These are phyloP conservation scores for Pangasianodon gigas DNA, from an alignment of 2,113 vertebrate species.

Conservation along the genomic window DNA sequence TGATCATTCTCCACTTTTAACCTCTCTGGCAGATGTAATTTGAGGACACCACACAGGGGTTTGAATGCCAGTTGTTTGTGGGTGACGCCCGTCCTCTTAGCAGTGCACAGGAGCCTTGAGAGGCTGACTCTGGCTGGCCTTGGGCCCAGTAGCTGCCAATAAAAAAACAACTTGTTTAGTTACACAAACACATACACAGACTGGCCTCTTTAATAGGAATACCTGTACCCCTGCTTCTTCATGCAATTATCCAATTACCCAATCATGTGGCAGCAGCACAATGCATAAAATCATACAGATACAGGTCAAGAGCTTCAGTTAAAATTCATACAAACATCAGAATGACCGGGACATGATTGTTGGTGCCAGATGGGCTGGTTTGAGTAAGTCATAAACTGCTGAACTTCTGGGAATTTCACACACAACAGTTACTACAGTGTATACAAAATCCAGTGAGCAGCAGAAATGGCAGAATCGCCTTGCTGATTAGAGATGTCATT, in stretches of 20 bases:
- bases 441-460: background rate
- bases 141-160: constrained; percentile 61
- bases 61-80: constrained; percentile 60
- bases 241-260: too few relatives aligned
- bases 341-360: too few relatives aligned
- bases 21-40: constrained; percentile 70
- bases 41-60: fast-evolving
- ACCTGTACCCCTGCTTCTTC: background rate
- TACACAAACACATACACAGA: background rate
- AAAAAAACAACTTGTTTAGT: background rate
- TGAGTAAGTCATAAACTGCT: background rate
- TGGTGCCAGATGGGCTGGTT: too few relatives aligned
- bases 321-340: too few relatives aligned
- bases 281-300: too few relatives aligned
- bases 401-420: background rate
- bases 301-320: too few relatives aligned
- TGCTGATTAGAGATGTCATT: background rate
- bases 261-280: too few relatives aligned
- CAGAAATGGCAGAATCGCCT: background rate
- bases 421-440: background rate
- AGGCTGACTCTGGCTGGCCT: fast-evolving
- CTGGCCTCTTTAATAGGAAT: too few relatives aligned
- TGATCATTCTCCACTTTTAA: background rate
- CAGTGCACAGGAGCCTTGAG: constrained; percentile 36
- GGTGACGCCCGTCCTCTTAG: background rate